Base-by-base conservation (phyloP, 1,140 invertebrate genomes). In the Lamellibrachia luymesi region DNA sequence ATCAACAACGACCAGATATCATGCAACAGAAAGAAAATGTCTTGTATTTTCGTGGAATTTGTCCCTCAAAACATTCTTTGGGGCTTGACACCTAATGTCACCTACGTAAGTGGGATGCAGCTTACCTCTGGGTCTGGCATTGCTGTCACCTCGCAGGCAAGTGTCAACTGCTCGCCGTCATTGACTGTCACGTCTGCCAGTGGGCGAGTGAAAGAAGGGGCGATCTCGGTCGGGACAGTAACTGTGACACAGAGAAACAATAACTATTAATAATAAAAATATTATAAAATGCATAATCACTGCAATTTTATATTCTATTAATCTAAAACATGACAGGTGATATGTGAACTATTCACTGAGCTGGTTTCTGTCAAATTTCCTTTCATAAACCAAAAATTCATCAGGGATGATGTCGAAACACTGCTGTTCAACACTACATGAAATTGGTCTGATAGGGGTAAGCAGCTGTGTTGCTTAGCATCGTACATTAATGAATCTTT, bases 121-220 rank as follows among this genome's bases (percentile, higher is more conserved):
- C 64, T 80, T 2, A 80, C 91, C 7, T 92, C 93, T 52, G 93
- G 93, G 27, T 51, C 8, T 5, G 93, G 93, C 38, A 92, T 25
- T 38, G 90, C 93, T 38, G 90, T 92, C 25, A 93, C 90, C 90
- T 22, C 51, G 92, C 51, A 91, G 2, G 49, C 91, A 1, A 91
- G 5, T 13, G 51, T 91, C 49, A 91, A 51, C 49, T 91, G 49
- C 49, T 50, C 91, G 13, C 91, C 91, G 91, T 91, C 91, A 17
- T 91, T 51, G 49, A 91, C 91, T n/a, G 91, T 91, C 91, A 50
- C 8, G 25, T 91, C 91, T 50, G 91, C 13, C 91, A 91, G n/a
- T 10, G 49, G 91, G n/a, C 49, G 51, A 50, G 91, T 91, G 25
- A 91, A 91, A 13, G 49, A 22, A 50, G 91, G 91, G 17, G 49